Evolutionary conservation across 35 echinoderm and acorn worm genomes (phyloP).

Genomic region (Chiridota heheva): DNA sequence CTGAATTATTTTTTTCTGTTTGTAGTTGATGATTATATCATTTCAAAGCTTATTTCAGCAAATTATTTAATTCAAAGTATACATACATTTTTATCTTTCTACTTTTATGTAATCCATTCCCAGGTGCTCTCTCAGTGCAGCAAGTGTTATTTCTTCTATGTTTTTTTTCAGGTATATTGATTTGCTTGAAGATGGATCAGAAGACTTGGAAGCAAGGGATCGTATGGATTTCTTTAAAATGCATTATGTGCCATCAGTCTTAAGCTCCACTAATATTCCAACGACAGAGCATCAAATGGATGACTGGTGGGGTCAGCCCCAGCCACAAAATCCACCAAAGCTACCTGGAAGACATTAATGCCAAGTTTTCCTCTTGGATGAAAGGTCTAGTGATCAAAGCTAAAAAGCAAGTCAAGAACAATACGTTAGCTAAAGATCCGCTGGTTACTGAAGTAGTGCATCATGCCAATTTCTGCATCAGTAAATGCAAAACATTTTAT

Average conservation of each 20-base stretch:
- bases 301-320: constrained; percentile 53
- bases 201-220: constrained; percentile 52
- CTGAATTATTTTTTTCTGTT: too few species aligned
- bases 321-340: constrained; percentile 37
- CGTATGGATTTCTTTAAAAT: constrained; percentile 68
- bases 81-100: too few species aligned
- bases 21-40: too few species aligned
- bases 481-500: constrained; percentile 74
- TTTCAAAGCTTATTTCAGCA: too few species aligned
- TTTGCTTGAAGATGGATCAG: constrained; percentile 20
- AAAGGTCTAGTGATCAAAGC: constrained; percentile 60
- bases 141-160: too few species aligned
- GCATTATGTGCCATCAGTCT: constrained; percentile 53
- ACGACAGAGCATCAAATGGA: constrained; percentile 66
- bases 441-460: constrained; percentile 69
- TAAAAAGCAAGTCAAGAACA: constrained; percentile 16
- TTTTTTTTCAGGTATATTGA: constrained; percentile 60
- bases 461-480: constrained; percentile 86
- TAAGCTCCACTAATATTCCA: constrained; percentile 65
- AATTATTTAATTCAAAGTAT: too few species aligned
- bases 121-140: too few species aligned
- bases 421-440: constrained; percentile 50
- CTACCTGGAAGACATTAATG: constrained; percentile 65
- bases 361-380: constrained; percentile 54
- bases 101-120: too few species aligned